Percentiles rank a stretch among this genome's conserved stretches.
Conservation (phyloP, 2,797 vertebrate species). For the Enteromius afrohamiltoni region DNA sequence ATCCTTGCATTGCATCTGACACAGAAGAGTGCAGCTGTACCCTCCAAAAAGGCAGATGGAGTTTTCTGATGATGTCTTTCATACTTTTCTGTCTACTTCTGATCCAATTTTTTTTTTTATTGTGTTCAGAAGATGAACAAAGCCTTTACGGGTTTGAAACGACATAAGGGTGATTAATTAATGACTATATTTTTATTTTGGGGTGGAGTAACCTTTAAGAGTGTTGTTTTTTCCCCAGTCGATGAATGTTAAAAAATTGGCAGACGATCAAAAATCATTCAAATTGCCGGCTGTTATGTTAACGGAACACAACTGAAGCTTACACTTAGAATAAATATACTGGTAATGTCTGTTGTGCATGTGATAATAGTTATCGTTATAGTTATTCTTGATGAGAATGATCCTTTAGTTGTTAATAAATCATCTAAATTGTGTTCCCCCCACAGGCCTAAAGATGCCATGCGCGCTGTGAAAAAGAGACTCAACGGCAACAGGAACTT, state of each 20-base stretch:
- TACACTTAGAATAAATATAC: not conserved
- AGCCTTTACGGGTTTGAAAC: too few relatives aligned
- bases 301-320: not conserved
- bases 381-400: not conserved
- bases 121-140: too few relatives aligned
- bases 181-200: too few relatives aligned
- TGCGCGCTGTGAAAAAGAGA: constrained; percentile 93
- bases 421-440: not conserved
- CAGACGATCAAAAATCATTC: not conserved
- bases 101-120: too few relatives aligned
- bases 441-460: constrained; percentile 92
- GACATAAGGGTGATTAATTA: not conserved
- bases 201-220: not conserved
- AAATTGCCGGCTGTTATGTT: not conserved
- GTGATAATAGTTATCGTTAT: not conserved
- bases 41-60: too few relatives aligned
- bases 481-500: constrained; percentile 94
- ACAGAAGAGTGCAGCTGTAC: too few relatives aligned
- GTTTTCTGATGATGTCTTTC: too few relatives aligned
- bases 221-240: not conserved
- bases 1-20: too few relatives aligned
- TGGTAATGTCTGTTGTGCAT: not conserved
- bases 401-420: not conserved
- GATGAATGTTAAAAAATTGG: not conserved
- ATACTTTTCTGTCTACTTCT: too few relatives aligned